Evolutionary conservation across 1,140 invertebrate genomes (phyloP).

Genomic region (Himalopsyche phryganea): DNA sequence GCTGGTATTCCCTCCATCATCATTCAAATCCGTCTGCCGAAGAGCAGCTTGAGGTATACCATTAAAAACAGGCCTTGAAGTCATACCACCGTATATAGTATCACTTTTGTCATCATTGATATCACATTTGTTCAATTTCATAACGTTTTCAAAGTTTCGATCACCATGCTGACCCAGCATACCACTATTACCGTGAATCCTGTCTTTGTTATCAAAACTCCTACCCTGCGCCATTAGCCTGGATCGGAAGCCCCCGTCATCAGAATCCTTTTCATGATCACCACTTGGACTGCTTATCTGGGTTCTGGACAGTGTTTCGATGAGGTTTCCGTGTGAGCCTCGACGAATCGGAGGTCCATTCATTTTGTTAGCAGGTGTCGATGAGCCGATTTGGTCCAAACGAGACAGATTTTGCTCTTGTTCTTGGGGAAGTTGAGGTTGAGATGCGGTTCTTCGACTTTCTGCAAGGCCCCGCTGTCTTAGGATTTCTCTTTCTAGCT

Average conservation of each 20-base stretch:
- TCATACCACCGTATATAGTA: conserved; percentile 31
- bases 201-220: conserved; percentile 45
- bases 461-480: conserved; percentile 53
- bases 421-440: conserved; percentile 62
- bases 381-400: conserved; percentile 20
- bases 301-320: conserved; percentile 44
- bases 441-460: conserved; percentile 58
- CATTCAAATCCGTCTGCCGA: conserved; percentile 22
- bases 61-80: conserved; percentile 27
- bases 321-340: conserved; percentile 57
- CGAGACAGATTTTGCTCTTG: conserved; percentile 39
- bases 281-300: conserved; percentile 37
- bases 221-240: conserved; percentile 45
- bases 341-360: conserved; percentile 41
- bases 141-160: conserved; percentile 29
- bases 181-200: conserved; percentile 7
- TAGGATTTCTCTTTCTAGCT: conserved; percentile 55
- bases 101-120: conserved; percentile 42
- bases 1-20: conserved; percentile 18
- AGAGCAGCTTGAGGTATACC: conserved; percentile 23
- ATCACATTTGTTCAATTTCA: conserved; percentile 44
- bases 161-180: conserved; percentile 15
- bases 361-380: conserved; percentile 11
- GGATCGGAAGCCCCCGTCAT: conserved; percentile 56
- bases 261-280: conserved; percentile 53